Conservation (phyloP, 2,888 invertebrate species). For the Ecdyonurus torrentis region DNA sequence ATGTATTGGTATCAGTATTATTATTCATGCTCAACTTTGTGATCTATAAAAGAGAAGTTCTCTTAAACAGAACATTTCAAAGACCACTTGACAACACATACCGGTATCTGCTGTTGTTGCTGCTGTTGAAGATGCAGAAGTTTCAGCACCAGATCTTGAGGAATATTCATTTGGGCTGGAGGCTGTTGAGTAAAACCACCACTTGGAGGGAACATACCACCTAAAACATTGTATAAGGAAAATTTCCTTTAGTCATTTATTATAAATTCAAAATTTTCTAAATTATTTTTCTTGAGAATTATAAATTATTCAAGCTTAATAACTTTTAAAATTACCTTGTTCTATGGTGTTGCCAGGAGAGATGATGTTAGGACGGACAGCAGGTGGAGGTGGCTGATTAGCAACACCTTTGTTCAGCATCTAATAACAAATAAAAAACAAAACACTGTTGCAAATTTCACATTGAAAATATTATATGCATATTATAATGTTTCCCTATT, state of each 20-base stretch:
- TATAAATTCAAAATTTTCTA: no score
- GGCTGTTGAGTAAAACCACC: no score
- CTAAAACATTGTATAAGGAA: neutral
- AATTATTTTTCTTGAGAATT: no score
- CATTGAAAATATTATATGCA: no score
- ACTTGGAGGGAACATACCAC: neutral
- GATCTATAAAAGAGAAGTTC: no score
- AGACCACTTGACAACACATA: neutral
- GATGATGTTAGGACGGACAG: neutral
- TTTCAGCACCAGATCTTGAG: slow-evolving; percentile 29
- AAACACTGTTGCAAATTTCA: no score
- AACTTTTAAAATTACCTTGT: neutral
- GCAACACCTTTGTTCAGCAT: neutral
- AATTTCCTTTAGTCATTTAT: no score
- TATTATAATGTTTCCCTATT: no score
- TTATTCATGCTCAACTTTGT: no score
- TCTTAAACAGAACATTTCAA: no score
- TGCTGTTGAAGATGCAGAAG: slow-evolving; percentile 34
- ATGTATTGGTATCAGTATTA: no score
- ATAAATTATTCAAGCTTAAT: no score
- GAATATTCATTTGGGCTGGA: slow-evolving; percentile 12
- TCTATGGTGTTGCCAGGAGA: neutral
- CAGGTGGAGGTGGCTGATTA: neutral
- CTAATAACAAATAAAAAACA: neutral
- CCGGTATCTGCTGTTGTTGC: neutral